These are phyloP conservation scores for Achlya flavicornis DNA, from an alignment of 2,888 invertebrate species.

Conservation along the genomic window DNA sequence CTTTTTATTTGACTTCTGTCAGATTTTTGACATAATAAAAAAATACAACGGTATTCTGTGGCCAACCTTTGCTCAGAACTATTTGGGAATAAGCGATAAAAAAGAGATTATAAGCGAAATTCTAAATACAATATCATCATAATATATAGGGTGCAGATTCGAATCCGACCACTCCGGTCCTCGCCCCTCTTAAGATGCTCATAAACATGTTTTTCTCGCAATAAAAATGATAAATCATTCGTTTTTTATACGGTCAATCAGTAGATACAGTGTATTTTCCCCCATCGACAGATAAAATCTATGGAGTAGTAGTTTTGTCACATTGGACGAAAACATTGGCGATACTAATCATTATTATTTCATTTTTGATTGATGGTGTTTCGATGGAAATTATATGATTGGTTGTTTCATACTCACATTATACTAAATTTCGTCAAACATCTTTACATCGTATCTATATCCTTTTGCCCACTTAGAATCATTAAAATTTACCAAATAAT, in stretches of 20 bases:
- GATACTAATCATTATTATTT: slow-evolving; percentile 32
- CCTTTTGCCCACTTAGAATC: too few relatives aligned
- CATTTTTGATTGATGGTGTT: slow-evolving; percentile 54
- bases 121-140: neutral
- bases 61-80: too few relatives aligned
- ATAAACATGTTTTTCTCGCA: slow-evolving; percentile 84
- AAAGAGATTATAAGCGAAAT: neutral
- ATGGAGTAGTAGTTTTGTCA: slow-evolving; percentile 50
- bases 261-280: slow-evolving; percentile 74
- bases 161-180: slow-evolving; percentile 22
- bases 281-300: slow-evolving; percentile 71
- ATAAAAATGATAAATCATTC: slow-evolving; percentile 84
- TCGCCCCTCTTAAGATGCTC: slow-evolving; percentile 80
- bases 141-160: neutral
- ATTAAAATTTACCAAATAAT: too few relatives aligned
- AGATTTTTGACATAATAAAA: neutral
- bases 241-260: slow-evolving; percentile 84
- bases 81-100: neutral
- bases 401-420: neutral
- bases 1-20: too few relatives aligned
- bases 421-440: too few relatives aligned
- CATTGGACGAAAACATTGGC: slow-evolving; percentile 47
- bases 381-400: slow-evolving; percentile 33
- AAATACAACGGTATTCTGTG: too few relatives aligned
- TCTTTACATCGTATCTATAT: too few relatives aligned